A percentile compares a stretch with the other conserved stretches of the same genome.
Conservation (phyloP, 1,140 invertebrate genomes). For the Holotrichia oblita region DNA sequence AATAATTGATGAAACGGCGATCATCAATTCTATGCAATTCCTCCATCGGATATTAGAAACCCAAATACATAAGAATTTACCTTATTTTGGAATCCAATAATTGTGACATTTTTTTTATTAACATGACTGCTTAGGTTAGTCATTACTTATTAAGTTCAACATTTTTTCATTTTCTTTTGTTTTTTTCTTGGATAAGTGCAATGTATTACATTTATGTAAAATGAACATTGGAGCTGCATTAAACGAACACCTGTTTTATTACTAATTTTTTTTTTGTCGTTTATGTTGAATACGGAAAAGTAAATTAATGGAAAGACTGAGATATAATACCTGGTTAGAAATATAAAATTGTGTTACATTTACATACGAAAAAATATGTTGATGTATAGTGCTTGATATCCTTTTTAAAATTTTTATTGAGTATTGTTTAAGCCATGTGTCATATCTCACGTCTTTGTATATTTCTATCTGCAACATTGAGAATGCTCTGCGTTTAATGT, state of each 20-base stretch:
- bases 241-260: too few species aligned
- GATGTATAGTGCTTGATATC: slow-evolving; percentile 20
- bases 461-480: slow-evolving; percentile 51
- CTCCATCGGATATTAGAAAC: too few species aligned
- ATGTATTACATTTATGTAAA: too few species aligned
- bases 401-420: slow-evolving; percentile 39
- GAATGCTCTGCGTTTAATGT: slow-evolving; percentile 52
- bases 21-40: too few species aligned
- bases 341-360: background rate
- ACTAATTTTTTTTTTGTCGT: too few species aligned
- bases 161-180: too few species aligned
- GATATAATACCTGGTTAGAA: slow-evolving; percentile 1
- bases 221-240: too few species aligned
- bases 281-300: slow-evolving; percentile 34
- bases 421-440: slow-evolving; percentile 35
- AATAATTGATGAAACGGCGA: too few species aligned
- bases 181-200: too few species aligned
- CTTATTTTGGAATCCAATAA: slow-evolving; percentile 40
- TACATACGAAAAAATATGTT: background rate
- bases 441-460: slow-evolving; percentile 41
- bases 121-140: too few species aligned
- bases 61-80: too few species aligned
- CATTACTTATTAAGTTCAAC: too few species aligned
- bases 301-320: slow-evolving; percentile 16
- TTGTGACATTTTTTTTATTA: slow-evolving; percentile 43